Evolutionary conservation across 2,113 vertebrate genomes (phyloP).

Genomic region (Scartelaos histophorus): DNA sequence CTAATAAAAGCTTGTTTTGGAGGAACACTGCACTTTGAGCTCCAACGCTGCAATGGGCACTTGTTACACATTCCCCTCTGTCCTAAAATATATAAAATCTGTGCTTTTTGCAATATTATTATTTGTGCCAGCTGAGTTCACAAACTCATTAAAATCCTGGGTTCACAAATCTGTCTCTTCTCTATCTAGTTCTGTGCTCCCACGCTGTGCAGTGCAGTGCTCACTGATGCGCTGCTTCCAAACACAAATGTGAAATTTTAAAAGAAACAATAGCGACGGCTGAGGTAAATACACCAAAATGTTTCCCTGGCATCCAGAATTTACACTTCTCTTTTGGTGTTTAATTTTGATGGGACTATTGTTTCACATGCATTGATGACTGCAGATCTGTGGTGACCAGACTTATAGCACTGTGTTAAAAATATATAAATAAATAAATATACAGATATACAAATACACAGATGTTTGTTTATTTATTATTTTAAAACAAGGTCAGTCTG

Average conservation of each 20-base stretch:
- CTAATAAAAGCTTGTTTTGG: conserved; percentile 10
- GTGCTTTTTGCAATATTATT: neutral
- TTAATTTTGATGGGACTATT: too few relatives aligned
- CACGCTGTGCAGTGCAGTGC: neutral
- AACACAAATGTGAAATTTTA: neutral
- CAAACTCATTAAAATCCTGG: neutral
- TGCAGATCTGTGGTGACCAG: too few relatives aligned
- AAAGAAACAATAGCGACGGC: neutral
- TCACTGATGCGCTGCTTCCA: neutral
- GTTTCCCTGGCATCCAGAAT: too few relatives aligned
- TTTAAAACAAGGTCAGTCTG: too few relatives aligned
- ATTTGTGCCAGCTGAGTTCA: conserved; percentile 9
- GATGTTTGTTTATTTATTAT: too few relatives aligned
- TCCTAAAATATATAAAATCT: neutral
- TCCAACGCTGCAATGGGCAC: conserved; percentile 6
- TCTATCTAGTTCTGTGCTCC: neutral
- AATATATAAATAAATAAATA: too few relatives aligned
- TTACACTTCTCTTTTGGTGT: too few relatives aligned
- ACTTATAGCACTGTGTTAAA: too few relatives aligned
- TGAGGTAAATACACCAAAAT: too few relatives aligned
- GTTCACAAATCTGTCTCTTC: neutral
- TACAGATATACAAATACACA: too few relatives aligned
- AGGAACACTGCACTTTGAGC: neutral
- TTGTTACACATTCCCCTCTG: conserved; percentile 1
- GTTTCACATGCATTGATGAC: too few relatives aligned